Evolutionary conservation across 2,113 vertebrate species (phyloP).

Genomic region (Hemicordylus capensis): DNA sequence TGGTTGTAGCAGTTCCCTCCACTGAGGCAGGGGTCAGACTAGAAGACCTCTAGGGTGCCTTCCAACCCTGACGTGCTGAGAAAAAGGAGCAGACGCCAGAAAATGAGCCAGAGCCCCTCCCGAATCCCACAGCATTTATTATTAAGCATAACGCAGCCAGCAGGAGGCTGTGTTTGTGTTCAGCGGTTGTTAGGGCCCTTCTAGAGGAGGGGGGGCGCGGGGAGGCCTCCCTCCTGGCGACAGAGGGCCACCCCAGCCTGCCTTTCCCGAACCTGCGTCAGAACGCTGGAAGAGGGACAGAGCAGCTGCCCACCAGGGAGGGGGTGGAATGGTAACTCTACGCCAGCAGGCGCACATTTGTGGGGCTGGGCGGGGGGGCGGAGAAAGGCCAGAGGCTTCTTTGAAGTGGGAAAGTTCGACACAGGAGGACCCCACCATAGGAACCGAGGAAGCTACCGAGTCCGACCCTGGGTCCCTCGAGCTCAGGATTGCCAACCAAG

Average conservation of each 20-base stretch:
- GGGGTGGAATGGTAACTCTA: neutral
- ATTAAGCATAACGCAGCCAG: too few species aligned
- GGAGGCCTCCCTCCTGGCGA: neutral
- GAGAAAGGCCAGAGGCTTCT: neutral
- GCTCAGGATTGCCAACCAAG: too few species aligned
- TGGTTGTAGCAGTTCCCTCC: too few species aligned
- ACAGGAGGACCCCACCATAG: too few species aligned
- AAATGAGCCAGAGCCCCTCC: too few species aligned
- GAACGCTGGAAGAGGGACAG: neutral
- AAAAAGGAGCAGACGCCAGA: neutral
- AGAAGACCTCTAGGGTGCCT: too few species aligned
- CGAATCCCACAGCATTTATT: too few species aligned
- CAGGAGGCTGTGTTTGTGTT: slow-evolving; percentile 11
- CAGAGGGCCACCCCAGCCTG: neutral
- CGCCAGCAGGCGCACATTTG: neutral
- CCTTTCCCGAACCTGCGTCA: slow-evolving; percentile 11
- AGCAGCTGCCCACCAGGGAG: slow-evolving; percentile 5
- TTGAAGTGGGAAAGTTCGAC: neutral
- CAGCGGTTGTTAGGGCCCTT: neutral
- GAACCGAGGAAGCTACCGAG: too few species aligned
- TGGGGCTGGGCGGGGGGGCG: neutral
- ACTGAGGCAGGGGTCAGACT: too few species aligned
- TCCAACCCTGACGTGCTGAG: too few species aligned
- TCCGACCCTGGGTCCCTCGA: too few species aligned
- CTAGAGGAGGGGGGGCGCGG: neutral